Percentiles rank a stretch among this genome's conserved stretches.
Conservation (phyloP, 2,113 vertebrate genomes). For the Nasalis larvatus region DNA sequence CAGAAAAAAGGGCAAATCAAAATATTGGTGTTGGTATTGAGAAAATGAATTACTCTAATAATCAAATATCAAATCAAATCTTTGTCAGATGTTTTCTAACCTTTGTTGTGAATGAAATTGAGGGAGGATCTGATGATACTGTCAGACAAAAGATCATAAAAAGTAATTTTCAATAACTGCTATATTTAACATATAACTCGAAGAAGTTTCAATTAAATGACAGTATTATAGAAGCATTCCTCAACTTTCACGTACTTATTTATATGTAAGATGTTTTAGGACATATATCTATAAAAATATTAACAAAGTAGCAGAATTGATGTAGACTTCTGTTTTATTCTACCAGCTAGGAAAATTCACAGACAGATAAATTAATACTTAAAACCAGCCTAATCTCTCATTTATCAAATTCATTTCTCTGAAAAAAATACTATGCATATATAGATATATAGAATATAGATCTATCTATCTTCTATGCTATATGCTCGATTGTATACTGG, state of each 20-base stretch:
- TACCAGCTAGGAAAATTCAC: not conserved
- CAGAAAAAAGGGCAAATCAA: not conserved
- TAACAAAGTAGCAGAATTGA: not conserved
- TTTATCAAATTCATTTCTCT: constrained; percentile 15
- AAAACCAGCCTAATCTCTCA: not conserved
- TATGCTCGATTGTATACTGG: not conserved
- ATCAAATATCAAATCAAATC: not conserved
- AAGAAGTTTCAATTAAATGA: not conserved
- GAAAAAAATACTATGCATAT: not conserved
- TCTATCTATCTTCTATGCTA: not conserved
- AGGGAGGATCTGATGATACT: not conserved
- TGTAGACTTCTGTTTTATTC: not conserved
- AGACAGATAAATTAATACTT: not conserved
- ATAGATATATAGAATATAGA: not conserved
- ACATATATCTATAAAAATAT: not conserved
- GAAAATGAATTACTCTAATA: not conserved
- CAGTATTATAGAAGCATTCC: not conserved
- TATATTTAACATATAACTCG: not conserved
- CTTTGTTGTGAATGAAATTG: not conserved
- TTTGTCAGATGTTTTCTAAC: not conserved
- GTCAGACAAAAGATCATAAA: constrained; percentile 16
- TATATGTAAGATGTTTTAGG: not conserved
- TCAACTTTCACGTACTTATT: not conserved
- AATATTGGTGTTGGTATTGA: not conserved
- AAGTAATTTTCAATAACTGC: not conserved